A percentile compares a stretch with the other conserved stretches of the same genome.
Evolutionary conservation across 2,797 vertebrate species (phyloP).

Genomic region (Clamator glandarius): DNA sequence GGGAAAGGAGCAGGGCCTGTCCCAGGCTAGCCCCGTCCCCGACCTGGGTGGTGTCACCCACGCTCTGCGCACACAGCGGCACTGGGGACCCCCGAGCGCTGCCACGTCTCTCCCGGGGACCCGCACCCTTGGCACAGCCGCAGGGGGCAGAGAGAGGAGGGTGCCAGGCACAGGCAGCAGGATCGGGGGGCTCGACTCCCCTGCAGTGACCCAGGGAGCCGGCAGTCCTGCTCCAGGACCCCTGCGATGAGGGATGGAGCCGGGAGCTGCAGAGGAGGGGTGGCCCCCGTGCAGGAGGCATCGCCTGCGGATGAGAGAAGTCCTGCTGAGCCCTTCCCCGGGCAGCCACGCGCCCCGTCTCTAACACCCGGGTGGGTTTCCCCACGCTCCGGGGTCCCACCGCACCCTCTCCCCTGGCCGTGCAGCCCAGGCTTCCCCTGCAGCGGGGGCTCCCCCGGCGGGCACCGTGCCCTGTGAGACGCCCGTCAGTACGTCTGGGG

Average conservation of each 20-base stretch:
- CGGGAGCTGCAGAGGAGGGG: background rate
- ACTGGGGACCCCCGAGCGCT: background rate
- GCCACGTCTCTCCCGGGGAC: background rate
- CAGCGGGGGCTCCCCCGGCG: background rate
- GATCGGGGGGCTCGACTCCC: background rate
- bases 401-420: background rate
- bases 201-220: background rate
- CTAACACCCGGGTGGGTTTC: background rate
- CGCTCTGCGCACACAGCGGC: background rate
- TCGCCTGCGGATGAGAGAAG: background rate
- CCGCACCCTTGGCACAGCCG: background rate
- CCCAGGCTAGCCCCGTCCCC: background rate
- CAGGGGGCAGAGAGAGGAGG: background rate
- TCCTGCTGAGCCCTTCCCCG: background rate
- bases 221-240: background rate
- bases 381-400: background rate
- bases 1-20: background rate
- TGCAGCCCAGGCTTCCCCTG: background rate
- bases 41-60: accelerated
- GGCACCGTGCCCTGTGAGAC: background rate
- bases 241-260: background rate
- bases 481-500: slow-evolving; percentile 91
- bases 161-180: background rate
- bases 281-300: background rate
- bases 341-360: background rate